phyloP scores from a whole-genome alignment of 2,113 vertebrate genomes.

The Cariama cristata region DNA sequence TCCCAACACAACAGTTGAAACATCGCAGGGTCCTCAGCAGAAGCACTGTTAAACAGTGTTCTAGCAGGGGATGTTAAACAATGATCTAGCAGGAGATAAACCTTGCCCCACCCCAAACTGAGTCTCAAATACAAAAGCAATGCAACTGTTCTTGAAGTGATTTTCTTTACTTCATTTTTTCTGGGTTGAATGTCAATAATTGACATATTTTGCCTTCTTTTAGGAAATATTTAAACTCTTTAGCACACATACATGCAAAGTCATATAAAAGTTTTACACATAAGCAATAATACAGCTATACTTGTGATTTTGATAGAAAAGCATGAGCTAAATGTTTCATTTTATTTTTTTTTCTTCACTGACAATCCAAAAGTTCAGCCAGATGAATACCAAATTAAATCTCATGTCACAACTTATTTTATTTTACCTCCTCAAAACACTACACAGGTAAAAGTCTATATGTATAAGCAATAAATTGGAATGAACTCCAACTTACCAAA shows the following conservation, averaged over 20 bases:
- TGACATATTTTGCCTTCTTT: not conserved
- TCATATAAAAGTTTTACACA: not conserved
- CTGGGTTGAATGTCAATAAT: not conserved
- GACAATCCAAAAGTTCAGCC: not conserved
- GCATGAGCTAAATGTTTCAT: not conserved
- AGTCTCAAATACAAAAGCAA: not conserved
- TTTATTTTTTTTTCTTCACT: not conserved
- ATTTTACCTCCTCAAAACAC: not conserved
- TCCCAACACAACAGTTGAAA: not conserved
- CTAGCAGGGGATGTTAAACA: not conserved
- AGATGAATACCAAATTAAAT: not conserved
- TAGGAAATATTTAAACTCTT: not conserved
- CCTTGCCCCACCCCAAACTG: not conserved
- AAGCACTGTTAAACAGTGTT: not conserved
- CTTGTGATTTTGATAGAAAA: not conserved
- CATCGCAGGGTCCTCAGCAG: not conserved
- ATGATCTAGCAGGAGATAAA: not conserved
- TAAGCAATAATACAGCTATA: not conserved
- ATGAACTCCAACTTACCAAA: slow-evolving; percentile 84
- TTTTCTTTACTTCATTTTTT: not conserved
- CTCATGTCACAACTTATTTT: not conserved
- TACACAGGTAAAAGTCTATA: not conserved
- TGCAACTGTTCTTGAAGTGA: not conserved
- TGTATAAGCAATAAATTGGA: not conserved
- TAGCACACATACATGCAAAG: not conserved